These are phyloP conservation scores for Amphiura filiformis DNA, from an alignment of 35 echinoderm and acorn worm genomes.

Conservation along the genomic window DNA sequence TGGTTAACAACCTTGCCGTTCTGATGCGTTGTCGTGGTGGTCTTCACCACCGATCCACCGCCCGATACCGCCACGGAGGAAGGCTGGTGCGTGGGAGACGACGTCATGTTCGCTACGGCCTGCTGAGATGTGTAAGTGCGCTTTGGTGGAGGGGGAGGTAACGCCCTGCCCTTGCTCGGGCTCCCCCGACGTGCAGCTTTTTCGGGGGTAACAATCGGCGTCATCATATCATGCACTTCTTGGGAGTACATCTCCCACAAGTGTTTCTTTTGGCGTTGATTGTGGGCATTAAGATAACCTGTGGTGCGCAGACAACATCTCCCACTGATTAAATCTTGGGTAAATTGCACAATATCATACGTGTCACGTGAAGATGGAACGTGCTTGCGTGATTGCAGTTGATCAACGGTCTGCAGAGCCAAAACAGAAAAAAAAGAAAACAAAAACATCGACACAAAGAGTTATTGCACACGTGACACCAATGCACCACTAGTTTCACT, in stretches of 20 bases:
- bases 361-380: background rate
- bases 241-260: slow-evolving; percentile 64
- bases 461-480: background rate
- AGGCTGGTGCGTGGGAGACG: slow-evolving; percentile 16
- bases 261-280: slow-evolving; percentile 17
- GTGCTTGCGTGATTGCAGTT: background rate
- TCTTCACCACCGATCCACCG: background rate
- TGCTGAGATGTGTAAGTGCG: slow-evolving; percentile 40
- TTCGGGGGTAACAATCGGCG: slow-evolving; percentile 85
- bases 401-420: background rate
- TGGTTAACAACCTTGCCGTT: slow-evolving; percentile 28
- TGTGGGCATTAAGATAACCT: slow-evolving; percentile 31
- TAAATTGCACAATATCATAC: slow-evolving; percentile 1
- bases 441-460: background rate
- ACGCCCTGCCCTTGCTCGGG: slow-evolving; percentile 30
- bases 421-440: background rate
- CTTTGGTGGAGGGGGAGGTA: slow-evolving; percentile 77
- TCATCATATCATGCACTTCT: slow-evolving; percentile 79
- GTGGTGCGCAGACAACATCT: slow-evolving; percentile 55
- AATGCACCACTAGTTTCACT: too few species aligned
- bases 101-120: slow-evolving; percentile 27
- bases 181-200: slow-evolving; percentile 63
- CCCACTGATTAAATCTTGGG: slow-evolving; percentile 9
- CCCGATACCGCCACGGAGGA: background rate
- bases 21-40: slow-evolving; percentile 15